A percentile compares a stretch with the other conserved stretches of the same genome.
Evolutionary conservation across 23 tunicate genomes (phyloP).

Genomic region (Ascidia mentula): DNA sequence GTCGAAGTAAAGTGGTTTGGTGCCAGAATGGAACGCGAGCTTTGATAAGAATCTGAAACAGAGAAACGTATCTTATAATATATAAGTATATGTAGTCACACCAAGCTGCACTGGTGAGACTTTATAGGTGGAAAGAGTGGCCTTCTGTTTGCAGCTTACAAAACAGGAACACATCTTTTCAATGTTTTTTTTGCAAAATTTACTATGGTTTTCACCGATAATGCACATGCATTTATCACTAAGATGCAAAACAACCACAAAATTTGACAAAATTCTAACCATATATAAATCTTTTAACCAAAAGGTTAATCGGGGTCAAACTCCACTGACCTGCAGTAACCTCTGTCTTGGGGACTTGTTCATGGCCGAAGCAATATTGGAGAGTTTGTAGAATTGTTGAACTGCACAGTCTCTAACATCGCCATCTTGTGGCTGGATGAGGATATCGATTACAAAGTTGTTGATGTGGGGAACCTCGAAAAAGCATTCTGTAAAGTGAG

Average conservation of each 20-base stretch:
- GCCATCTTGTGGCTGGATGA: conserved; percentile 52
- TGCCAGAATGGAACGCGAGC: conserved; percentile 78
- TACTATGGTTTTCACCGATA: not conserved
- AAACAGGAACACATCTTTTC: too few relatives aligned
- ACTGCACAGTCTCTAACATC: conserved; percentile 62
- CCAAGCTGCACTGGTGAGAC: too few relatives aligned
- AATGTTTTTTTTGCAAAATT: too few relatives aligned
- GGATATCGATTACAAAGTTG: conserved; percentile 65
- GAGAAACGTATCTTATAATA: not conserved
- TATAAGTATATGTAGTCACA: too few relatives aligned
- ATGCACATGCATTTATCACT: not conserved
- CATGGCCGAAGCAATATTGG: conserved; percentile 36
- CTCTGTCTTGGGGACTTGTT: conserved; percentile 42
- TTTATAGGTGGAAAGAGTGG: too few relatives aligned
- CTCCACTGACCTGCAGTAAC: conserved; percentile 55
- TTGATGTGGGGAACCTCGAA: conserved; percentile 48
- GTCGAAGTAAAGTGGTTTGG: conserved; percentile 62
- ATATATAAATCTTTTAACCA: too few relatives aligned
- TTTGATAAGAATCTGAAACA: conserved; percentile 44
- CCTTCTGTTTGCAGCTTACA: too few relatives aligned
- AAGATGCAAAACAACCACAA: too few relatives aligned
- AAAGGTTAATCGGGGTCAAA: too few relatives aligned
- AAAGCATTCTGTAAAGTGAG: conserved; percentile 48
- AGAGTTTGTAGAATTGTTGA: conserved; percentile 49
- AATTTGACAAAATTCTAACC: too few relatives aligned